Evolutionary conservation across 1,140 invertebrate genomes (phyloP).

Genomic region (Phocides pigmalion): DNA sequence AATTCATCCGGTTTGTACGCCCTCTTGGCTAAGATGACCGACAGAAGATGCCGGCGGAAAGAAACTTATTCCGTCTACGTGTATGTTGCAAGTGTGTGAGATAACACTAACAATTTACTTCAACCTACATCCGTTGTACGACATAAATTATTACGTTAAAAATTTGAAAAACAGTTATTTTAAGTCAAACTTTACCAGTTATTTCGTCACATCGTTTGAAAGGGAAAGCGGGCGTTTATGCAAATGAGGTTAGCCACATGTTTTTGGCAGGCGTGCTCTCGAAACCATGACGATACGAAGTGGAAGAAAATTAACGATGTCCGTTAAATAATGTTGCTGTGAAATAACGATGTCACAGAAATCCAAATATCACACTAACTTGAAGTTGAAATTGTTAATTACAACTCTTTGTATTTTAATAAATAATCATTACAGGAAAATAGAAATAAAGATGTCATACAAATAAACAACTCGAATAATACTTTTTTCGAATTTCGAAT

Average conservation of each 20-base stretch:
- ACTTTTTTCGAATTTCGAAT: no score
- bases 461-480: no score
- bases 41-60: neutral
- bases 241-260: conserved; percentile 47
- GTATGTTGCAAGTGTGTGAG: neutral
- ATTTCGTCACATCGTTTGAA: conserved; percentile 45
- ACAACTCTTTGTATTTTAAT: no score
- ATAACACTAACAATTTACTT: conserved; percentile 14
- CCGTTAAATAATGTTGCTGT: neutral
- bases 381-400: no score
- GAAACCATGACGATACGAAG: conserved; percentile 2
- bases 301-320: neutral
- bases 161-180: conserved; percentile 36
- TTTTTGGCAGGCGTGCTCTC: conserved; percentile 38
- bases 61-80: neutral
- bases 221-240: conserved; percentile 62
- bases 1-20: no score
- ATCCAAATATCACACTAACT: no score
- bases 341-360: neutral
- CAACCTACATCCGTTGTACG: conserved; percentile 26
- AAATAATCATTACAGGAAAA: no score
- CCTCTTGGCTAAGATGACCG: no score
- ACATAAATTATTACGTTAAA: conserved; percentile 37
- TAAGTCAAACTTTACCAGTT: conserved; percentile 34
- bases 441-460: neutral